A percentile compares a stretch with the other conserved stretches of the same genome.
Evolutionary conservation across 2,888 invertebrate species (phyloP).

Genomic region (Ariolimax columbianus): DNA sequence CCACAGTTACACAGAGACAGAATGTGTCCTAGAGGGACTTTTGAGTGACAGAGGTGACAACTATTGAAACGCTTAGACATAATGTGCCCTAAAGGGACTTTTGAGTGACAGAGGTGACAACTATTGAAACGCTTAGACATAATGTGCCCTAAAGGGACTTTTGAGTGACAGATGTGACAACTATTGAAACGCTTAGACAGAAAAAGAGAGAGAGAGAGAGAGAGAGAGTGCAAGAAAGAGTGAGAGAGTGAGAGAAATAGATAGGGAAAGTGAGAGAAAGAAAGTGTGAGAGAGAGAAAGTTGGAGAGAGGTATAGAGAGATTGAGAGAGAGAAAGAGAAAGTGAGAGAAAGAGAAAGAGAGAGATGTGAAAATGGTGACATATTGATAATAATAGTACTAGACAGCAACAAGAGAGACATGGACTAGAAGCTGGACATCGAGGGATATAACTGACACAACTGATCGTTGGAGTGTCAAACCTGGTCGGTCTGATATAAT

Average conservation of each 20-base stretch:
- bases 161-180: too few species aligned
- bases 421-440: conserved; percentile 25
- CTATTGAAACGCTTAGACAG: too few species aligned
- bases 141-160: too few species aligned
- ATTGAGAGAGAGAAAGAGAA: conserved; percentile 19
- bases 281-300: conserved; percentile 30
- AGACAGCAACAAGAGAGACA: conserved; percentile 34
- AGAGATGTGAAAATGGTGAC: neutral
- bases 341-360: neutral
- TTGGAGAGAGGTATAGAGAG: conserved; percentile 19
- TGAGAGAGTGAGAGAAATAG: conserved; percentile 41
- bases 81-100: too few species aligned
- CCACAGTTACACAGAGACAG: too few species aligned
- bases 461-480: too few species aligned
- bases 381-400: conserved; percentile 2
- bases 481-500: too few species aligned
- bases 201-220: conserved; percentile 22
- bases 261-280: neutral
- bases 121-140: too few species aligned
- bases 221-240: conserved; percentile 30
- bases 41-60: too few species aligned
- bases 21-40: too few species aligned
- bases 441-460: neutral
- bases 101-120: too few species aligned
- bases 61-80: too few species aligned